Percentiles rank a stretch among this genome's conserved stretches.
Evolutionary conservation across 2,797 vertebrate genomes (phyloP).

Genomic region (Falco rusticolus): DNA sequence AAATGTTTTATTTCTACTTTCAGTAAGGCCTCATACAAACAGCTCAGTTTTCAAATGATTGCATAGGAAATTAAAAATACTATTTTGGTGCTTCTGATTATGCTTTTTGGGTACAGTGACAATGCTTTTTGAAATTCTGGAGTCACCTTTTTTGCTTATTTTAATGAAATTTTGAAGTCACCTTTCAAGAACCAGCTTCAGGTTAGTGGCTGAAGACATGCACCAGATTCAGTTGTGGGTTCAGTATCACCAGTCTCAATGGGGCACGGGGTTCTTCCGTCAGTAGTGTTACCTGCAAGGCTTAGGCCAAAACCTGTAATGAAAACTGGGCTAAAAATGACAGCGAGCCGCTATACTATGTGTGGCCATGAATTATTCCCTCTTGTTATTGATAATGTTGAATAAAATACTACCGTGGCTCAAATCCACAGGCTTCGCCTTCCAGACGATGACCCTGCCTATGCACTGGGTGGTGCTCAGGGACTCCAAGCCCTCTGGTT

Average conservation of each 20-base stretch:
- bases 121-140: background rate
- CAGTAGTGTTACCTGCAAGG: background rate
- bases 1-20: background rate
- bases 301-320: background rate
- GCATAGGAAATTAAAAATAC: background rate
- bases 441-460: background rate
- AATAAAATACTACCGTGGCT: background rate
- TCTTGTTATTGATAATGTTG: background rate
- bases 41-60: background rate
- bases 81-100: background rate
- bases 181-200: background rate
- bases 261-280: background rate
- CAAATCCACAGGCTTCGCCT: background rate
- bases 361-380: background rate
- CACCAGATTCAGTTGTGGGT: background rate
- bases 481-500: background rate
- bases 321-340: background rate
- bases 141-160: too few species aligned
- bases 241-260: background rate
- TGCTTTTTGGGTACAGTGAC: background rate
- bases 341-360: background rate
- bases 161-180: too few species aligned
- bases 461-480: background rate
- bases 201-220: background rate
- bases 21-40: background rate